A percentile compares a stretch with the other conserved stretches of the same genome.
Conservation (phyloP, 2,888 invertebrate species). For the Lithophane leautieri region DNA sequence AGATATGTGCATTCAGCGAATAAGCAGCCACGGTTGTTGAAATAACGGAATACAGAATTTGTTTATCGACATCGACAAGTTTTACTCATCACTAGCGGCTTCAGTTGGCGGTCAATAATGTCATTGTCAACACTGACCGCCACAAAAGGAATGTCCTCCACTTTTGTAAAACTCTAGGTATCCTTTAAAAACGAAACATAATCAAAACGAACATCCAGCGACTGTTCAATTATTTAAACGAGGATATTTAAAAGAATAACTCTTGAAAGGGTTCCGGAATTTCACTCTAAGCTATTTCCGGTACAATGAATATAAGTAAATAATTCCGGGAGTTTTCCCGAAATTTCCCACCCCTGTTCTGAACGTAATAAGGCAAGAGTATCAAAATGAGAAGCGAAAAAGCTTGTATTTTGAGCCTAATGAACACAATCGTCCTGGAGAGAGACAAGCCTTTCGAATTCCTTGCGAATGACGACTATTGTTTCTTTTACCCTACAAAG, state of each 20-base stretch:
- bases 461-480: conserved; percentile 37
- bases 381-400: conserved; percentile 59
- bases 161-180: background rate
- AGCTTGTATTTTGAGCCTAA: conserved; percentile 57
- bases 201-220: background rate
- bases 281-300: background rate
- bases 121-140: background rate
- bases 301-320: conserved; percentile 2
- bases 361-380: conserved; percentile 47
- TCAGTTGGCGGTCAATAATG: background rate
- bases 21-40: background rate
- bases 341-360: conserved; percentile 28
- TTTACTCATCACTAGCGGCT: conserved; percentile 3
- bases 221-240: background rate
- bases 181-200: no score
- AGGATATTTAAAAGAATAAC: background rate
- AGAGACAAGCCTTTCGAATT: conserved; percentile 61
- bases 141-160: background rate
- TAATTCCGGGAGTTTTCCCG: conserved; percentile 8
- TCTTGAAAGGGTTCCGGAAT: background rate
- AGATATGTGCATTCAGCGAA: background rate
- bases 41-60: background rate
- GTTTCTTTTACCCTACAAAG: conserved; percentile 11
- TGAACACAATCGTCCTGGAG: conserved; percentile 55
- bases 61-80: conserved; percentile 6